Percentiles rank a stretch among this genome's conserved stretches.
These are phyloP conservation scores for Tetrao urogallus DNA, from an alignment of 2,113 vertebrate genomes.

Conservation along the genomic window DNA sequence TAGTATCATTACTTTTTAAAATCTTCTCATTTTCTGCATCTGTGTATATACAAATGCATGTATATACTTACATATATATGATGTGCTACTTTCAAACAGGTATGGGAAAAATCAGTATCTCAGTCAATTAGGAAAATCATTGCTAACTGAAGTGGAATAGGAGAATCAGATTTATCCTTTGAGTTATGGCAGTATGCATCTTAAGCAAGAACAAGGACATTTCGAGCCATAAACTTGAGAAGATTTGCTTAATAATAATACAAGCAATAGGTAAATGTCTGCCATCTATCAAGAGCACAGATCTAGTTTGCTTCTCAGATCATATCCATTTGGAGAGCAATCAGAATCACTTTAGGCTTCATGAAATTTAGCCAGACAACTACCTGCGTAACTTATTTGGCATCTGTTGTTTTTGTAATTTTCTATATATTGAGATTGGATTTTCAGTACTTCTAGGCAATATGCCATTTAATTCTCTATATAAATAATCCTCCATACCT, in stretches of 20 bases:
- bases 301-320: neutral
- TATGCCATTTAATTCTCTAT: neutral
- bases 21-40: neutral
- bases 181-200: neutral
- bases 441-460: neutral
- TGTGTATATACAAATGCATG: neutral
- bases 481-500: neutral
- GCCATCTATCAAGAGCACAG: neutral
- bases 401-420: neutral
- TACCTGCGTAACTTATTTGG: conserved; percentile 25
- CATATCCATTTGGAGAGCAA: conserved; percentile 25
- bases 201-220: conserved; percentile 65
- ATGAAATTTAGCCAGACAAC: conserved; percentile 22
- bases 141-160: neutral
- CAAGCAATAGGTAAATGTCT: conserved; percentile 53
- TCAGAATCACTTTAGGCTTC: neutral
- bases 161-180: conserved; percentile 37
- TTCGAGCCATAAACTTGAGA: conserved; percentile 43
- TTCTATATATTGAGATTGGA: conserved; percentile 16
- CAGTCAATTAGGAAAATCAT: conserved; percentile 18
- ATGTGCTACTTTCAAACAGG: neutral
- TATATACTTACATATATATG: neutral
- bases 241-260: conserved; percentile 22
- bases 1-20: neutral
- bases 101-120: conserved; percentile 40